phyloP scores from a whole-genome alignment of 2,797 vertebrate genomes.

The Mastacembelus armatus region DNA sequence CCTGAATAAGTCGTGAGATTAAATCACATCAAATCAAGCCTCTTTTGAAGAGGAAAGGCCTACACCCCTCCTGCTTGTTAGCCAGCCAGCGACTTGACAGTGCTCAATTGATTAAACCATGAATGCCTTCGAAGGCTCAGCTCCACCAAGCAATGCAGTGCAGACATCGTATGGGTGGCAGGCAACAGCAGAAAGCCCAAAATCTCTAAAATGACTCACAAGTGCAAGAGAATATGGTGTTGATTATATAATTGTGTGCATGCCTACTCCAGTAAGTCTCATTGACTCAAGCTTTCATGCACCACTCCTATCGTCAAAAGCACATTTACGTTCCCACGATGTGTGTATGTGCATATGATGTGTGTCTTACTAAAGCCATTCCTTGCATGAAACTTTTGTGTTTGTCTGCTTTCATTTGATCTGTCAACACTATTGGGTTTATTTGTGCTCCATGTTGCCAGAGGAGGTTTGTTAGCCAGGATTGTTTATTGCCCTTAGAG shows the following conservation, averaged over 20 bases:
- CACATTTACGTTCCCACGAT: slow-evolving; percentile 44
- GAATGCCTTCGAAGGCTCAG: slow-evolving; percentile 63
- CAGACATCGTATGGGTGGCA: slow-evolving; percentile 40
- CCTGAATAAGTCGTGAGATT: slow-evolving; percentile 56
- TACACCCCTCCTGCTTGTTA: slow-evolving; percentile 54
- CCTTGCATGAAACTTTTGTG: slow-evolving; percentile 47
- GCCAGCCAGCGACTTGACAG: slow-evolving; percentile 64
- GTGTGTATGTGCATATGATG: slow-evolving; percentile 17
- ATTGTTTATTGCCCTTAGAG: slow-evolving; percentile 65
- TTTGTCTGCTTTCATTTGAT: slow-evolving; percentile 67
- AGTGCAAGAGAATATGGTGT: slow-evolving; percentile 66
- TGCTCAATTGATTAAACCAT: slow-evolving; percentile 72
- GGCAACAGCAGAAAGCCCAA: slow-evolving; percentile 46
- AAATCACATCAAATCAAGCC: slow-evolving; percentile 72
- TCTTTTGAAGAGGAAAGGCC: slow-evolving; percentile 65
- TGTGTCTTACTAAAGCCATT: slow-evolving; percentile 50
- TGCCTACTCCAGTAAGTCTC: slow-evolving; percentile 64
- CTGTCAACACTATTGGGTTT: slow-evolving; percentile 56
- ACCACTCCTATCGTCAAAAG: slow-evolving; percentile 53
- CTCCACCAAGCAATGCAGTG: slow-evolving; percentile 46
- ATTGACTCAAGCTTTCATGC: slow-evolving; percentile 55
- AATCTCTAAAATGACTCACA: slow-evolving; percentile 52
- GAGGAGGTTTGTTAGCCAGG: slow-evolving; percentile 66
- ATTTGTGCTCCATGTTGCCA: slow-evolving; percentile 42
- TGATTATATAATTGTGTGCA: slow-evolving; percentile 74